Percentiles rank a stretch among this genome's conserved stretches.
These are phyloP conservation scores for Tenualosa thibaudeaui DNA, from an alignment of 2,797 vertebrate genomes.

Conservation along the genomic window DNA sequence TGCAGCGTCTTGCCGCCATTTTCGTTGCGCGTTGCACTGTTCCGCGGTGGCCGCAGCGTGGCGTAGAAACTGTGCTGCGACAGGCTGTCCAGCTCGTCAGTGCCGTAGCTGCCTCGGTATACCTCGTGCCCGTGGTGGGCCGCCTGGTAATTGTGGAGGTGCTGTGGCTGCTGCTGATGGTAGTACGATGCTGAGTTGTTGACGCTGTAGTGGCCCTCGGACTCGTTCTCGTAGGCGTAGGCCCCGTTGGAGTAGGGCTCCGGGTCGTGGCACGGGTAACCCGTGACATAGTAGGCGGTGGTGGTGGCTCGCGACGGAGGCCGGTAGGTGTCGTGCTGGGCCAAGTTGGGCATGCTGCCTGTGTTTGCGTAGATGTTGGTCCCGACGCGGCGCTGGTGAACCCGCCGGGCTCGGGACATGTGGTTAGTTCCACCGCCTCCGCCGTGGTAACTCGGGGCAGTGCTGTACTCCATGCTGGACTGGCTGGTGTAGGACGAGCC, in stretches of 20 bases:
- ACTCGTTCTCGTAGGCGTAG: constrained; percentile 86
- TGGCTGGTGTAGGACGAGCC: constrained; percentile 96
- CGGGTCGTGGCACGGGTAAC: constrained; percentile 79
- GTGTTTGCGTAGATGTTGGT: constrained; percentile 80
- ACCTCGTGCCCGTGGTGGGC: constrained; percentile 62
- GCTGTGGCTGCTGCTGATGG: background rate
- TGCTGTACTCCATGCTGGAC: constrained; percentile 84
- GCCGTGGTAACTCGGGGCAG: constrained; percentile 54
- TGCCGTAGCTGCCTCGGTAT: constrained; percentile 75
- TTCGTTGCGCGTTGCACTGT: constrained; percentile 79
- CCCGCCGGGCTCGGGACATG: constrained; percentile 76
- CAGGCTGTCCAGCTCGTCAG: constrained; percentile 77
- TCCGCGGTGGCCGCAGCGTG: constrained; percentile 84
- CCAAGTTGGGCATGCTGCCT: constrained; percentile 95
- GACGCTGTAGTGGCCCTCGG: constrained; percentile 90
- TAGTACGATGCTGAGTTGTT: constrained; percentile 72
- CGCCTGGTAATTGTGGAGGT: background rate
- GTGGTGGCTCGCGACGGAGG: constrained; percentile 76
- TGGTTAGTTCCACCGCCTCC: background rate
- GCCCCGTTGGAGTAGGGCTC: constrained; percentile 78
- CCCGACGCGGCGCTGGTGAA: constrained; percentile 57
- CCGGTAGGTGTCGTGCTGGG: constrained; percentile 80
- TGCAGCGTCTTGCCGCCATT: constrained; percentile 84
- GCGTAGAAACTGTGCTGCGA: constrained; percentile 84
- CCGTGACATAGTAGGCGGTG: constrained; percentile 84